Evolutionary conservation across 2,888 invertebrate genomes (phyloP), one percentile per base, ranked within the genome.

Genomic region (Drosophila austrosaltans): DNA sequence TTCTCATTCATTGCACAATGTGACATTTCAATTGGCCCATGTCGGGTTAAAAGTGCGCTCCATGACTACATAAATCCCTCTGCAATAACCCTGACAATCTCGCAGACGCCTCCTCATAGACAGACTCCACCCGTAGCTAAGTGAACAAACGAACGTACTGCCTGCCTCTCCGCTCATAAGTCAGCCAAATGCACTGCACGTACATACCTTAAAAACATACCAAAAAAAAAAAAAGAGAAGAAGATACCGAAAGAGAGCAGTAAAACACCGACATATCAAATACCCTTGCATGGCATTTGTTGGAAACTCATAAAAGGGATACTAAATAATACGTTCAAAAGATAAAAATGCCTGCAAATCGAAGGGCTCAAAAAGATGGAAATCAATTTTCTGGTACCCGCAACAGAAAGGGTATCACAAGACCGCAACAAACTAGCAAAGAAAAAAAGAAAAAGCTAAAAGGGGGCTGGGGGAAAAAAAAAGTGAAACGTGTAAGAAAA

Each of bases 11-110:
- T 82, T 82, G 80, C 77, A 63, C 78, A 78, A 83, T 88, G 86
- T 87, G 86, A 83, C 88, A 82, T 87, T 87, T 83, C 82, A 85
- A 83, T 83, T 85, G 88, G 83, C 78, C 75, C 76, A 63, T 63
- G 83, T 66, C 62, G 73, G 83, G 86, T 74, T 76, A 69, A 80
- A 77, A 74, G 79, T 76, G 71, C 59, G 58, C 73, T 56, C 65
- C 69, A 66, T 65, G 85, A 85, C 87, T 87, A 70, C 82, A 82
- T 82, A 82, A 84, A 87, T 85, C 76, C 77, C 63, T 39, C 60
- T 61, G 39, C 71, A 64, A 64, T 71, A 42, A 40, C 60, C 59
- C 65, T 40, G 68, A 40, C 64, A 59, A 63, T 58, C 54, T 61
- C 30, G 48, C 48, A 48, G 48, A 48, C 48, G 40, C 7, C 20